A percentile compares a stretch with the other conserved stretches of the same genome.
phyloP scores from a whole-genome alignment of 2,888 invertebrate genomes.

The Schizaphis graminum region DNA sequence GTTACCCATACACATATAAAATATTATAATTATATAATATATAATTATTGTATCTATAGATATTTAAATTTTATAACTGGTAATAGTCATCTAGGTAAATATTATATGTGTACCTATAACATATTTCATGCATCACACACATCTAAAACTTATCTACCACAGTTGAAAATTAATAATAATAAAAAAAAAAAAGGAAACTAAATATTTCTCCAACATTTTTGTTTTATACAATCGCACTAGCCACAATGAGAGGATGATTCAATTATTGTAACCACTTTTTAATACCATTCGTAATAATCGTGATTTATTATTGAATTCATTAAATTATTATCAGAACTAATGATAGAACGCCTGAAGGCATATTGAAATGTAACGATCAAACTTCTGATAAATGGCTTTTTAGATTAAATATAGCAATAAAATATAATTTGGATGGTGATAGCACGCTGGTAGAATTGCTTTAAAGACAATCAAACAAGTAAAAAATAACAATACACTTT shows the following conservation, averaged over 20 bases:
- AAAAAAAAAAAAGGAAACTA: not conserved
- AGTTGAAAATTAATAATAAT: not conserved
- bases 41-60: not conserved
- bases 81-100: not conserved
- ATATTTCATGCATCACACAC: not conserved
- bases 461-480: not conserved
- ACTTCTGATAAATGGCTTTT: not conserved
- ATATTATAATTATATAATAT: not conserved
- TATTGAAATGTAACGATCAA: not conserved
- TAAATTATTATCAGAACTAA: not conserved
- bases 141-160: not conserved
- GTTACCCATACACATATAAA: not conserved
- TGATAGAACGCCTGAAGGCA: not conserved
- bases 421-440: not conserved
- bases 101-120: not conserved
- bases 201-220: not conserved
- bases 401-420: not conserved
- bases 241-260: not conserved
- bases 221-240: not conserved
- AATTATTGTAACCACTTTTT: not conserved
- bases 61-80: not conserved
- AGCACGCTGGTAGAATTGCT: not conserved
- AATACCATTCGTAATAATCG: not conserved
- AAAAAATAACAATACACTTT: not conserved
- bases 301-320: not conserved